Evolutionary conservation across 1,140 invertebrate species (phyloP).

Genomic region (Asbolus verrucosus): DNA sequence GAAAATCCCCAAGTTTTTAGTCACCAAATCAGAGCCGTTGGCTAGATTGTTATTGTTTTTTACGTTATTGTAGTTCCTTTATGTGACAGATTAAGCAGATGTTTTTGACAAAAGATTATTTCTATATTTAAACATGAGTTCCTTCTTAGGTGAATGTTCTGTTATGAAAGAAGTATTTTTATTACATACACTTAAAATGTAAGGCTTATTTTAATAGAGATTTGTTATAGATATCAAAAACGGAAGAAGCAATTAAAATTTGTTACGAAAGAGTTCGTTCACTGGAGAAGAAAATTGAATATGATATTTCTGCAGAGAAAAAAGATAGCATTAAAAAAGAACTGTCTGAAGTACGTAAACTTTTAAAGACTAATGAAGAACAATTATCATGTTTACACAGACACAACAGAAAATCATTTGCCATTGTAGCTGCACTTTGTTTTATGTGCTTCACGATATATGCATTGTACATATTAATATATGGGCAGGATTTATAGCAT

Average conservation of each 20-base stretch:
- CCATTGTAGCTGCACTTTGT: constrained; percentile 27
- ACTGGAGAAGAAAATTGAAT: constrained; percentile 24
- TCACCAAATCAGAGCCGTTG: no score
- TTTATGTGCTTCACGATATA: constrained; percentile 29
- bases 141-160: constrained; percentile 15
- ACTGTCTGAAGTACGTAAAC: constrained; percentile 26
- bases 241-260: constrained; percentile 19
- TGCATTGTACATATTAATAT: constrained; percentile 26
- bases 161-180: constrained; percentile 36
- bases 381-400: constrained; percentile 6
- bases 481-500: constrained; percentile 30
- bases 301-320: constrained; percentile 5
- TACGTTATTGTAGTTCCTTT: no score
- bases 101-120: no score
- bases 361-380: constrained; percentile 16
- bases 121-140: constrained; percentile 8
- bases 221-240: constrained; percentile 31
- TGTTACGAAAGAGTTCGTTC: constrained; percentile 7
- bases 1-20: no score
- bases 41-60: no score
- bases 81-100: no score
- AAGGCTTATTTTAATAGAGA: background rate
- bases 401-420: constrained; percentile 37
- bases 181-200: background rate
- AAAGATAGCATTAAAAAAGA: constrained; percentile 6